Conservation (phyloP, 2,113 vertebrate genomes). For the human region DNA sequence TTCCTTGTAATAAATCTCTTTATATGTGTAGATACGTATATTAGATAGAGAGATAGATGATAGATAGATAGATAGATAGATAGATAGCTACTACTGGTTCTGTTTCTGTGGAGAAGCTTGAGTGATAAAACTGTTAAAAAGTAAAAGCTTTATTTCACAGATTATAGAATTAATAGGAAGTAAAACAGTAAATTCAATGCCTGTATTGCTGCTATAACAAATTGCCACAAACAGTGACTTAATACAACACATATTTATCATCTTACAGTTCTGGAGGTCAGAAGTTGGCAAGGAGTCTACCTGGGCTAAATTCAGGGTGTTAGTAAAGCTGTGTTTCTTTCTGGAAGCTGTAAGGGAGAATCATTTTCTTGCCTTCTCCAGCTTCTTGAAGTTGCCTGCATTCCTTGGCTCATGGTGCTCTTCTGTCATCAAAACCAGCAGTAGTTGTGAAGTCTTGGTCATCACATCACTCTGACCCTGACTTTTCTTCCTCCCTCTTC, state of each 20-base stretch:
- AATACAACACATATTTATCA: background rate
- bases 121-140: background rate
- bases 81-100: background rate
- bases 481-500: background rate
- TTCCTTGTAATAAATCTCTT: background rate
- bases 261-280: background rate
- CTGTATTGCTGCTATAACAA: background rate
- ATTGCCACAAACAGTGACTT: background rate
- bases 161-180: background rate
- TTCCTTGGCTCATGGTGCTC: background rate
- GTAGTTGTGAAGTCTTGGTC: background rate
- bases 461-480: background rate
- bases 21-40: background rate
- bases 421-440: background rate
- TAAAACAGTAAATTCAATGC: background rate
- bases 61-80: background rate
- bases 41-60: background rate
- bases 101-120: background rate
- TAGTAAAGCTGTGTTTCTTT: background rate
- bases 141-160: background rate
- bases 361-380: background rate
- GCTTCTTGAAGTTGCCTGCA: background rate
- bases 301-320: background rate
- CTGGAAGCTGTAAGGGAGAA: background rate
- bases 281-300: background rate